These are phyloP conservation scores for Callosobruchus maculatus DNA, from an alignment of 2,888 invertebrate genomes.

Conservation along the genomic window DNA sequence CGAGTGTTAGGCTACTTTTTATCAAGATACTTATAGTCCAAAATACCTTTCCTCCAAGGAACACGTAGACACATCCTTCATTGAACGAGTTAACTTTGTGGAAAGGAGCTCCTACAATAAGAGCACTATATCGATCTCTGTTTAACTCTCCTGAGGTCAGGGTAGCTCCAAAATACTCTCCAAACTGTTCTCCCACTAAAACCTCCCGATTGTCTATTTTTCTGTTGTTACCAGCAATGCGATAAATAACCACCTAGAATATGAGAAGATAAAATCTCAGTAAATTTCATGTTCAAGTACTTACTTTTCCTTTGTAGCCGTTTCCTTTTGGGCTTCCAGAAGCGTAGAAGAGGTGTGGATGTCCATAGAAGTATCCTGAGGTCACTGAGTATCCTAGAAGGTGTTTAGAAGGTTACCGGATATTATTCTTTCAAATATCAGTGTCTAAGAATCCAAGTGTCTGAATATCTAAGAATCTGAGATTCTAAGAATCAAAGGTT, in stretches of 20 bases:
- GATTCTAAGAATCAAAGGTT: too few species aligned
- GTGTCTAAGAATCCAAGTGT: too few species aligned
- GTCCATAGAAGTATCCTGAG: constrained; percentile 30
- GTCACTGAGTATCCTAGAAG: constrained; percentile 27
- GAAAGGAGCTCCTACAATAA: constrained; percentile 64
- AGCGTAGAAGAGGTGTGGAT: constrained; percentile 46
- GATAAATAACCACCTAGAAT: constrained; percentile 20
- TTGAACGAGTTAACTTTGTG: constrained; percentile 50
- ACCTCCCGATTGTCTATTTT: neutral
- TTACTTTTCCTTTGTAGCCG: constrained; percentile 36
- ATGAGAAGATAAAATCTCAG: constrained; percentile 1
- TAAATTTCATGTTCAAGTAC: constrained; percentile 1
- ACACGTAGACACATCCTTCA: constrained; percentile 61
- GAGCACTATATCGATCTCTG: constrained; percentile 57
- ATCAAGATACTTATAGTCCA: too few species aligned
- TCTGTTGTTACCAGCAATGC: constrained; percentile 6
- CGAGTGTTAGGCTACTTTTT: too few species aligned
- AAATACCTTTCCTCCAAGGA: constrained; percentile 19
- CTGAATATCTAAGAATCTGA: too few species aligned
- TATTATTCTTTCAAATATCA: too few species aligned
- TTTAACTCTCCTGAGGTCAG: constrained; percentile 58
- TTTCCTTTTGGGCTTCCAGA: constrained; percentile 55
- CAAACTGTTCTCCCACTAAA: constrained; percentile 52
- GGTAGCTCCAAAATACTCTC: constrained; percentile 63
- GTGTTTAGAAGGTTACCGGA: too few species aligned